Evolutionary conservation across 2,797 vertebrate species (phyloP).

Genomic region (Tarsius wallacei): DNA sequence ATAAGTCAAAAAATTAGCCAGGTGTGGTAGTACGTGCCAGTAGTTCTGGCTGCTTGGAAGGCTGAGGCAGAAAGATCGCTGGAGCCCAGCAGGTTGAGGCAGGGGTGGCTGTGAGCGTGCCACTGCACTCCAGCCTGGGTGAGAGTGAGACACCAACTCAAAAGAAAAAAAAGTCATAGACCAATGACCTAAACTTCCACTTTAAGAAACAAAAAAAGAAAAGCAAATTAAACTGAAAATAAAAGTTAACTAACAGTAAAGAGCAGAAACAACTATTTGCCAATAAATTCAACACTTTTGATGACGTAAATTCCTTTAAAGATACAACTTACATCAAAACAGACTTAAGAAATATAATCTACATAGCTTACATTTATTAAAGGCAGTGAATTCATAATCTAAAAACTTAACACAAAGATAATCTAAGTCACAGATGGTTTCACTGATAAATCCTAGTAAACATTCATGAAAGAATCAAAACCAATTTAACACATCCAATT

Average conservation of each 20-base stretch:
- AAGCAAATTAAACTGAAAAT: not conserved
- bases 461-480: not conserved
- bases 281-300: not conserved
- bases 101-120: too few relatives aligned
- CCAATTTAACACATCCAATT: not conserved
- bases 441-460: not conserved
- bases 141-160: too few relatives aligned
- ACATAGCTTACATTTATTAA: not conserved
- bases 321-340: not conserved
- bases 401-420: not conserved
- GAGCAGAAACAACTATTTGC: not conserved
- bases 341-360: not conserved
- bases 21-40: too few relatives aligned
- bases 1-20: too few relatives aligned
- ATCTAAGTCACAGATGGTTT: not conserved
- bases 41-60: too few relatives aligned
- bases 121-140: too few relatives aligned
- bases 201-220: not conserved
- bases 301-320: constrained; percentile 12
- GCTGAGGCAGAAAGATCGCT: too few relatives aligned
- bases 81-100: too few relatives aligned
- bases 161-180: not conserved
- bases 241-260: not conserved
- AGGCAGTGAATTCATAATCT: not conserved
- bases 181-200: not conserved